Evolutionary conservation across 2,113 vertebrate genomes (phyloP), one percentile per base, ranked within the genome.

Genomic region (Fulmarus glacialis): DNA sequence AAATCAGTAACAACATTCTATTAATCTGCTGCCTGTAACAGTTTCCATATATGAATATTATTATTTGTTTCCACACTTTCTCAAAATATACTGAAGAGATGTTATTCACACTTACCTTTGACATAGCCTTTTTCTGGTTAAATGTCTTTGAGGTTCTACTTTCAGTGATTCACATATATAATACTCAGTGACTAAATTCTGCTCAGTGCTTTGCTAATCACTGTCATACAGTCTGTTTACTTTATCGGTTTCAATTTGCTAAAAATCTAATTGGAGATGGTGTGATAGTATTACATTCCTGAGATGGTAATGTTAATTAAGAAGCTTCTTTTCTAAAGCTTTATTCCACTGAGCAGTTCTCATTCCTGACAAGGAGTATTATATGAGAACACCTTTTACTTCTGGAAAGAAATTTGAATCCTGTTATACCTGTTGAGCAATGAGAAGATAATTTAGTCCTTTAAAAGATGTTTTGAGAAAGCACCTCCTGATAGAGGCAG

Each of bases 351-450:
- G 56, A 79, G 36, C 24, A 77, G 19, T 82, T 87, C 18, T 87
- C 10, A 8, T 66, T 91, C n/a, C 32, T 95, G 73, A 63, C 45
- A 77, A 40, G 52, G 23, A 68, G 22, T 27, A 72, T 32, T 79
- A 30, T 43, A 82, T 36, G 42, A 91, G 38, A 89, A 56, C 19
- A 79, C 3, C 18, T 80, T 90, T 82, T 74, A 55, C 32, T 92
- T 92, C 67, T 72, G 55, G 47, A 78, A 88, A 85, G 50, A 87
- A 77, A 60, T 82, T 43, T 68, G 55, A 83, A 96, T 91, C 67
- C 59, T 88, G 32, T 80, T 91, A 60, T 56, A 97, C 77, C 77
- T 87, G 86, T 77, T 92, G 92, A 97, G 86, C 75, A 90, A 59
- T 50, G 38, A 82, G 67, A 64, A 78, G 68, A 82, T 62, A 79